Evolutionary conservation across 2,888 invertebrate genomes (phyloP), one percentile per base, ranked within the genome.

Genomic region (Tipula confusa): DNA sequence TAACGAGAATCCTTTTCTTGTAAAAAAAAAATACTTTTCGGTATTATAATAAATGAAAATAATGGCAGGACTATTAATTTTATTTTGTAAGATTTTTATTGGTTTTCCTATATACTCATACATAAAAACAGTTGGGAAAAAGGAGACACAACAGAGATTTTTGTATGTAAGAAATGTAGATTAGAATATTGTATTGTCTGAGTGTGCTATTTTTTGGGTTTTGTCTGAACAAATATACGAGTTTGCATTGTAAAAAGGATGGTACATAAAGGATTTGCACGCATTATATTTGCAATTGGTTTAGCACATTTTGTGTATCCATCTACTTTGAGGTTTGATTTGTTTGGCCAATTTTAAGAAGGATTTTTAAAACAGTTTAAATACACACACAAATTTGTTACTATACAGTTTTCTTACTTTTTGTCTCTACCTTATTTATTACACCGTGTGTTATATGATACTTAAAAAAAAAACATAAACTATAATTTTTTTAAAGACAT

Each of bases 161-260:
- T 18, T 24, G 2, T 18, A 24, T n/a, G 64, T 64, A 64, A 24
- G 64, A 64, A 64, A 18, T 48, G 48, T 24, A 64, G 24, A 64
- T 64, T 64, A 64, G 64, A 64, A 64, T 64, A 64, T n/a, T n/a
- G n/a, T n/a, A n/a, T n/a, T 64, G 64, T 64, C 64, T 64, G 64
- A 6, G 64, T 64, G 64, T 64, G 64, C 24, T 33, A 33, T 33
- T 33, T 33, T 33, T 1, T 33, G 0, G 5, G 6, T 64, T 64
- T 64, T 64, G 9, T 43, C 15, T 18, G 24, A 24, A 9, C n/a
- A 43, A 7, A 36, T 15, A 15, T 1, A 15, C 3, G 43, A 2
- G 24, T 43, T 15, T 43, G 2, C 24, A n/a, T n/a, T n/a, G n/a
- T n/a, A n/a, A 24, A 24, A 64, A 24, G 64, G 64, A 7, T 64